These are phyloP conservation scores for Oncorhynchus gorbuscha DNA, from an alignment of 2,113 vertebrate species.

Conservation along the genomic window DNA sequence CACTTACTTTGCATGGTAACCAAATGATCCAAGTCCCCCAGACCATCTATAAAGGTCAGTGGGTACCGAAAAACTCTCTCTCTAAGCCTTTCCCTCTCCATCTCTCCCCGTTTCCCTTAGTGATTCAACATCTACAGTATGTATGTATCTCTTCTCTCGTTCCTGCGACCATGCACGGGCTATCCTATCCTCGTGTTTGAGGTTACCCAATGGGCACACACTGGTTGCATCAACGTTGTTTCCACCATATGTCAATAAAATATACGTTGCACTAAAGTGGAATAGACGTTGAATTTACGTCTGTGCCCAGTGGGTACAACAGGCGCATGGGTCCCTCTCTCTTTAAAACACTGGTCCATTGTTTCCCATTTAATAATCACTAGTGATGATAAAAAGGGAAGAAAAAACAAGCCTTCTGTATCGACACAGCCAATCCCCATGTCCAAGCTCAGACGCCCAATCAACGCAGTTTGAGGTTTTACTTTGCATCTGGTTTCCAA, in stretches of 20 bases:
- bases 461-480: slow-evolving; percentile 8
- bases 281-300: too few species aligned
- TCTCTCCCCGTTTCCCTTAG: not conserved
- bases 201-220: not conserved
- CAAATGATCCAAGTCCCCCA: not conserved
- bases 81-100: not conserved
- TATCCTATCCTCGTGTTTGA: not conserved
- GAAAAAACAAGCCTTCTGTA: slow-evolving; percentile 7
- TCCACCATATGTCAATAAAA: too few species aligned
- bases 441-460: slow-evolving; percentile 9
- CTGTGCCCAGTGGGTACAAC: not conserved
- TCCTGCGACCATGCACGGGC: not conserved
- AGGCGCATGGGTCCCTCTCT: not conserved
- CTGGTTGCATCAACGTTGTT: too few species aligned
- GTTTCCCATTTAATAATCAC: slow-evolving; percentile 2
- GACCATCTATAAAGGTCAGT: not conserved
- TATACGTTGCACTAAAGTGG: too few species aligned
- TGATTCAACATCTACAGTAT: not conserved
- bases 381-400: not conserved
- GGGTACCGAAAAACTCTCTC: not conserved
- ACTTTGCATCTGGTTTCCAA: slow-evolving; percentile 17
- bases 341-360: not conserved
- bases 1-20: slow-evolving; percentile 34
- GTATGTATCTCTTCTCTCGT: not conserved
- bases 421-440: slow-evolving; percentile 8